These are phyloP conservation scores for Heterotis niloticus DNA, from an alignment of 2,113 vertebrate genomes.

Conservation along the genomic window DNA sequence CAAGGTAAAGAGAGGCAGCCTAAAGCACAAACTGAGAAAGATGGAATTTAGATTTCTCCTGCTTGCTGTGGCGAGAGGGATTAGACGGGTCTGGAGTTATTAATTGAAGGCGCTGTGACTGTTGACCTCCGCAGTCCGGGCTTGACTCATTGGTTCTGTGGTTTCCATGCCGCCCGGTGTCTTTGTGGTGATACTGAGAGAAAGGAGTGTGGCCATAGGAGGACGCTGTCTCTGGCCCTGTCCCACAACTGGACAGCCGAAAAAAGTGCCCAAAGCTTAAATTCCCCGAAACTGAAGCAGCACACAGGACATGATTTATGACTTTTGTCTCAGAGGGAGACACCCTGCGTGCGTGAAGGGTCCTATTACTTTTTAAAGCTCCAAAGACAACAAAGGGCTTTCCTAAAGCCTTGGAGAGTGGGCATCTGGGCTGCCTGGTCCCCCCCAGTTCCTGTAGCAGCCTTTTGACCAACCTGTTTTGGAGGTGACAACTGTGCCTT, in stretches of 20 bases:
- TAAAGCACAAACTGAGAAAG: constrained; percentile 27
- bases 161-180: constrained; percentile 8
- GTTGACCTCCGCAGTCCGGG: constrained; percentile 11
- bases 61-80: constrained; percentile 19
- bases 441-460: constrained; percentile 25
- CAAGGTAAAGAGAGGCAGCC: constrained; percentile 30
- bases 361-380: constrained; percentile 62
- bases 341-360: constrained; percentile 40
- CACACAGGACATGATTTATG: not conserved
- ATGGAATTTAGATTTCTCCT: constrained; percentile 28
- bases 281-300: not conserved
- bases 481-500: not conserved
- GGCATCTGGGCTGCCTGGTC: constrained; percentile 7
- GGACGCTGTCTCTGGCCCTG: not conserved
- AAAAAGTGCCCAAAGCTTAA: not conserved
- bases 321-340: too few relatives aligned
- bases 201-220: not conserved
- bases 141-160: constrained; percentile 27
- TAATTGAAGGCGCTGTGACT: constrained; percentile 28
- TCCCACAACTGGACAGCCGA: not conserved
- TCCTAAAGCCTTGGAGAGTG: constrained; percentile 31
- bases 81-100: constrained; percentile 22
- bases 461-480: not conserved
- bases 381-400: constrained; percentile 32
- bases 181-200: not conserved